A percentile compares a stretch with the other conserved stretches of the same genome.
phyloP scores from a whole-genome alignment of 2,888 invertebrate genomes.

The Trichopria drosophilae region DNA sequence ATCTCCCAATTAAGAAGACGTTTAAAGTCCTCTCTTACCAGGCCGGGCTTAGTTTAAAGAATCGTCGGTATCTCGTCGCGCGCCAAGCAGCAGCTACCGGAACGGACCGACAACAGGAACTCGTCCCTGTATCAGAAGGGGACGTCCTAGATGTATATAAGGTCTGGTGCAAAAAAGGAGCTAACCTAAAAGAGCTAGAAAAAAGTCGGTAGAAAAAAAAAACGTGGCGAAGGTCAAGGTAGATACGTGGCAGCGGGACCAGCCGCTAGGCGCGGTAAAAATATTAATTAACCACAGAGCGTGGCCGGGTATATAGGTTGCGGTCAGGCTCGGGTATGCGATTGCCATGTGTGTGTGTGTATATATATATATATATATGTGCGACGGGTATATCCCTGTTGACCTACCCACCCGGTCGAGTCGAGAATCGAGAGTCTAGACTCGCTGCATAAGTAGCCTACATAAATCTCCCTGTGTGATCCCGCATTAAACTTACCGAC shows the following conservation, averaged over 20 bases:
- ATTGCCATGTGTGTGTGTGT: slow-evolving; percentile 36
- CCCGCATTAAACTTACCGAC: too few species aligned
- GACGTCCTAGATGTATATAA: too few species aligned
- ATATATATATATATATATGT: too few species aligned
- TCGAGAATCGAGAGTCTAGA: too few species aligned
- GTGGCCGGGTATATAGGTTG: slow-evolving; percentile 34
- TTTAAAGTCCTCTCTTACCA: too few species aligned
- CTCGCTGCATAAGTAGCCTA: slow-evolving; percentile 42
- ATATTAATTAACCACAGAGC: slow-evolving; percentile 42
- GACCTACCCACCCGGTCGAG: slow-evolving; percentile 37
- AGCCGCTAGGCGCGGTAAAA: slow-evolving; percentile 31
- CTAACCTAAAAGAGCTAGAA: too few species aligned
- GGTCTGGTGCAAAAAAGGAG: too few species aligned
- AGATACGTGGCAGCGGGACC: slow-evolving; percentile 24
- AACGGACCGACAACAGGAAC: too few species aligned
- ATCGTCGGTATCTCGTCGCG: slow-evolving; percentile 6
- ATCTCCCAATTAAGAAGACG: background rate
- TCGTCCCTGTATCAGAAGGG: too few species aligned
- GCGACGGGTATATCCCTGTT: slow-evolving; percentile 35
- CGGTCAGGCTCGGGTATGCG: slow-evolving; percentile 34
- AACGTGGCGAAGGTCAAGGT: slow-evolving; percentile 12
- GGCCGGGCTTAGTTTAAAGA: too few species aligned
- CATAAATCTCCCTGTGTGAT: slow-evolving; percentile 39
- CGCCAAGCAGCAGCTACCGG: too few species aligned
- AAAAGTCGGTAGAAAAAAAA: background rate